Evolutionary conservation across 2,888 invertebrate species (phyloP), one percentile per base, ranked within the genome.

Genomic region (Ochropacha duplaris): DNA sequence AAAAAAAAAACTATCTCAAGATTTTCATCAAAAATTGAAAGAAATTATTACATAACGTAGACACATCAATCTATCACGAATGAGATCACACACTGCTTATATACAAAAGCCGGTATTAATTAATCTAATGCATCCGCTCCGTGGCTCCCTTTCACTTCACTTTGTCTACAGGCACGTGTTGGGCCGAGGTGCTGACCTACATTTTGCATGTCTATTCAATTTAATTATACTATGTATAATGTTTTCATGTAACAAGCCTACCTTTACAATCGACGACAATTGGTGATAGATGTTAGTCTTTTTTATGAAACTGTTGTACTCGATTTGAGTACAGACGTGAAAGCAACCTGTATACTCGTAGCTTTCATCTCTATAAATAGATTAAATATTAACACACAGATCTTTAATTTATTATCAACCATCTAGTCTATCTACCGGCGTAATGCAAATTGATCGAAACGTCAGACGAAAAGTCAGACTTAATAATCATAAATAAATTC

Each of bases 121-220:
- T 83, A 84, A 76, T 75, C 67, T 83, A 85, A 84, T 84, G 83
- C 80, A 83, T 62, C 26, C 50, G 16, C 50, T 55, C 54, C 50
- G 56, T 55, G 50, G 24, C 49, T 57, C 39, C 54, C 44, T 44
- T 50, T 69, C 64, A 60, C 62, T 72, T 64, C 62, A 58, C 58
- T 54, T 57, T 61, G 63, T 50, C 39, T 58, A 34, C 54, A 57
- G 55, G 63, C 62, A 73, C 62, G 57, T 63, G 68, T 55, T 49
- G 54, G 44, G 56, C 60, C 60, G 66, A 76, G 69, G 67, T 72
- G 76, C 71, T 78, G 76, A 78, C 74, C 77, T 74, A 77, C 67
- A 79, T 84, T 80, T 68, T 55, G 56, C 65, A 67, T 68, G 65
- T 69, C 68, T 74, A 65, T 76, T 72, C 66, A 73, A 74, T 75